These are phyloP conservation scores for Platorchestia sp. DNA, from an alignment of 1,140 invertebrate species.

Conservation along the genomic window DNA sequence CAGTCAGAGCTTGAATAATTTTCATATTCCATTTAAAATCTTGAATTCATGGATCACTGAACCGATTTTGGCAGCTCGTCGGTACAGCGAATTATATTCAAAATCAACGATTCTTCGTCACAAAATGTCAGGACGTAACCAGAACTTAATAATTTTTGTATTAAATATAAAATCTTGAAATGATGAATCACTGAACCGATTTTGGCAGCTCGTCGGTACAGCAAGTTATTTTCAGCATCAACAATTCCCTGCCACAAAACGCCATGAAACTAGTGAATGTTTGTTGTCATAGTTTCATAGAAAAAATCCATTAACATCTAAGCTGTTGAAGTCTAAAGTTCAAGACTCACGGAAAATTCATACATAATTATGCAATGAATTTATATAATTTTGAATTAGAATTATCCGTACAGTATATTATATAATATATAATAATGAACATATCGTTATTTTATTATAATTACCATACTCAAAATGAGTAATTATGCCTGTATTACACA, in stretches of 20 bases:
- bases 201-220: not conserved
- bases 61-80: not conserved
- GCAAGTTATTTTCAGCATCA: not conserved
- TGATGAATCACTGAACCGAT: not conserved
- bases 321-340: too few relatives aligned
- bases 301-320: too few relatives aligned
- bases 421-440: too few relatives aligned
- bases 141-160: not conserved
- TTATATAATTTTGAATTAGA: too few relatives aligned
- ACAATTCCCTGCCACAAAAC: not conserved
- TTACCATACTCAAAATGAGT: too few relatives aligned
- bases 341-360: too few relatives aligned
- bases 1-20: not conserved
- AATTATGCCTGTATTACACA: too few relatives aligned
- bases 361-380: too few relatives aligned
- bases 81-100: not conserved
- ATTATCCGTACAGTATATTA: too few relatives aligned
- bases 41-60: not conserved
- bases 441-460: too few relatives aligned
- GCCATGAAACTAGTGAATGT: not conserved
- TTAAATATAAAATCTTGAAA: not conserved
- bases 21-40: not conserved
- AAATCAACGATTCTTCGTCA: not conserved
- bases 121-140: not conserved
- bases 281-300: too few relatives aligned